phyloP scores from a whole-genome alignment of 2,888 invertebrate genomes.

The Glyphotaelius pellucidus region DNA sequence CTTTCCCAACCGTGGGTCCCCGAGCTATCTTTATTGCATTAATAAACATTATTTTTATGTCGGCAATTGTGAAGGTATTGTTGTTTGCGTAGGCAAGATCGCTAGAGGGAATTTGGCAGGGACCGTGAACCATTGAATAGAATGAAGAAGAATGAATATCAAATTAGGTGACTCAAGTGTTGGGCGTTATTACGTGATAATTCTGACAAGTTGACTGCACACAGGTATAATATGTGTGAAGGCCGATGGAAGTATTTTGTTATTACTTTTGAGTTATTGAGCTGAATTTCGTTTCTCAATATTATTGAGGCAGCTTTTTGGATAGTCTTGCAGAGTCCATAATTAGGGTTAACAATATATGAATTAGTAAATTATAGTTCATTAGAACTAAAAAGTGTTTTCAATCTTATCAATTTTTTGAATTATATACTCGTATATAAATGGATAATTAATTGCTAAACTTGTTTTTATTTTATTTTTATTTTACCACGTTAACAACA shows the following conservation, averaged over 20 bases:
- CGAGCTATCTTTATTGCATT: conserved; percentile 63
- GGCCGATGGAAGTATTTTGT: background rate
- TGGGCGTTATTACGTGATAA: background rate
- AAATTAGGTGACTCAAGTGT: background rate
- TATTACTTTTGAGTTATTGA: background rate
- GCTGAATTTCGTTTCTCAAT: background rate
- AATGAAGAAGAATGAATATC: background rate
- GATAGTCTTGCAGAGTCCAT: background rate
- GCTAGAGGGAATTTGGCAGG: conserved; percentile 2
- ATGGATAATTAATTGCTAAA: too few species aligned
- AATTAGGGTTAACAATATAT: too few species aligned
- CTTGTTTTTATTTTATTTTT: too few species aligned
- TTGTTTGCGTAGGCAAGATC: conserved; percentile 38
- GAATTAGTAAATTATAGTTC: too few species aligned
- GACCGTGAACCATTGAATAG: conserved; percentile 8
- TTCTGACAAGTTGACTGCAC: background rate
- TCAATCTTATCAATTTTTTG: too few species aligned
- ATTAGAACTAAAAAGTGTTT: too few species aligned
- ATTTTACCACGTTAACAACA: too few species aligned
- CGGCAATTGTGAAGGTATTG: conserved; percentile 61
- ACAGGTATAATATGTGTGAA: background rate
- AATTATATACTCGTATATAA: too few species aligned
- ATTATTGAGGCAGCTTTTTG: background rate
- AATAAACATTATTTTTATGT: conserved; percentile 66
- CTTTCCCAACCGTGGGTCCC: conserved; percentile 26